phyloP scores from a whole-genome alignment of 1,140 invertebrate genomes.

The Pseudomyrmex gracilis region DNA sequence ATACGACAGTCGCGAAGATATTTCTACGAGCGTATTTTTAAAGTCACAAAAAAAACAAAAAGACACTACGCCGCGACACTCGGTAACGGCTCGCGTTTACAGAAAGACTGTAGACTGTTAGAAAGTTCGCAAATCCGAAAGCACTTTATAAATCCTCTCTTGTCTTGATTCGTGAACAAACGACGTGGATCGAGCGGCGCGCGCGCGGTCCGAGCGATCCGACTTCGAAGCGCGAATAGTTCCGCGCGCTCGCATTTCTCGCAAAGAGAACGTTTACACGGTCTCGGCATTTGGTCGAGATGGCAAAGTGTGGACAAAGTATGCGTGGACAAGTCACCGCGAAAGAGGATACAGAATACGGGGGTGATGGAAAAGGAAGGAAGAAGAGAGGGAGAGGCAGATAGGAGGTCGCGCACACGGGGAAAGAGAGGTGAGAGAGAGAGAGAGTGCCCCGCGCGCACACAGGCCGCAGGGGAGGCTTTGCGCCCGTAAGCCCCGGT shows the following conservation, averaged over 20 bases:
- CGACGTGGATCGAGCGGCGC: slow-evolving; percentile 54
- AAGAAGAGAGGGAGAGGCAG: slow-evolving; percentile 33
- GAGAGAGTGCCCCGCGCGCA: slow-evolving; percentile 64
- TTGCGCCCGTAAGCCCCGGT: slow-evolving; percentile 81
- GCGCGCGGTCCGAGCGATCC: slow-evolving; percentile 20
- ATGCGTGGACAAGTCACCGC: slow-evolving; percentile 9
- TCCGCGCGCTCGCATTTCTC: slow-evolving; percentile 32
- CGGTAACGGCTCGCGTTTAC: not conserved
- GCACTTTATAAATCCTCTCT: slow-evolving; percentile 50
- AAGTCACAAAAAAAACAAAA: not conserved
- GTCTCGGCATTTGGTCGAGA: slow-evolving; percentile 39
- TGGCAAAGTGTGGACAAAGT: slow-evolving; percentile 30
- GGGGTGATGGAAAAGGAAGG: slow-evolving; percentile 50
- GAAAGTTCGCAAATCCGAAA: slow-evolving; percentile 54
- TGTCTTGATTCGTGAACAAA: slow-evolving; percentile 58
- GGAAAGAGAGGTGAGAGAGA: slow-evolving; percentile 65
- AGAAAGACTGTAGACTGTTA: slow-evolving; percentile 23
- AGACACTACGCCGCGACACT: not conserved
- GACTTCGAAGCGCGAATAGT: slow-evolving; percentile 34
- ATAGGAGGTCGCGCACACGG: slow-evolving; percentile 69
- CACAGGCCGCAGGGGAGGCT: slow-evolving; percentile 77
- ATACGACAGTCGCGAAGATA: slow-evolving; percentile 8
- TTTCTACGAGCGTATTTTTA: not conserved
- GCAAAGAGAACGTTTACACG: slow-evolving; percentile 25
- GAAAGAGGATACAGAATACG: slow-evolving; percentile 17